Evolutionary conservation across 2,797 vertebrate species (phyloP), one percentile per base, ranked within the genome.

Genomic region (Thalassophryne amazonica): DNA sequence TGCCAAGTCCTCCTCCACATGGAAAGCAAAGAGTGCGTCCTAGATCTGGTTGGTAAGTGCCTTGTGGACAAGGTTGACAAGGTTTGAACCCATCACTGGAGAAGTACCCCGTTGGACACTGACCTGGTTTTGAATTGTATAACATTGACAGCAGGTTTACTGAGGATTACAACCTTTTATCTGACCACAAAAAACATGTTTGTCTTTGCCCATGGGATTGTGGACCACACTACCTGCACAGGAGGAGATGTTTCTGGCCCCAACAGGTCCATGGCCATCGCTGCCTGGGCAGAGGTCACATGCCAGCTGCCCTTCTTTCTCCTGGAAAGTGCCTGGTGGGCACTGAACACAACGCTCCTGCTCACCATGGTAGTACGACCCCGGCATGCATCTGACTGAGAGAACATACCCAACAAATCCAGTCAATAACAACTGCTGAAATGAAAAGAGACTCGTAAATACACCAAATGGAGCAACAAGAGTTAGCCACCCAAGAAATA

Each of bases 351-450:
- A 99, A 74, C 95, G 94, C 79, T 97, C 95, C 84, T 87, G 95
- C 87, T 95, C 94, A 2, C 97, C 97, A 1, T 97, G 93, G 91
- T 98, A 98, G 73, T 94, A 99, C 0, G 95, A 97, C 69, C 97
- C 97, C 22, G 95, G 88, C 81, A 89, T 89, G 87, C 97, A 99
- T 93, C 95, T 98, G 79, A 97, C 97, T 99, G 90, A 94, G 92
- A 91, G 82, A 92, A 90, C 18, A 92, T 85, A 70, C 86, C 89
- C 60, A 78, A 14, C 39, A 80, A 75, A 84, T 53, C 28, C 57
- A 12, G 40, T 83, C 45, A 80, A 59, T 12, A 27, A 69, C 53
- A 70, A 25, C 40, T 1, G 19, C 20, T 20, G 20, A 20, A 20
- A 20, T 4, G 3, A 5, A 4, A 20, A 20, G 20, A 20, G 19